These are phyloP conservation scores for Anisognathus igniventris DNA, from an alignment of 2,797 vertebrate genomes.

Conservation along the genomic window DNA sequence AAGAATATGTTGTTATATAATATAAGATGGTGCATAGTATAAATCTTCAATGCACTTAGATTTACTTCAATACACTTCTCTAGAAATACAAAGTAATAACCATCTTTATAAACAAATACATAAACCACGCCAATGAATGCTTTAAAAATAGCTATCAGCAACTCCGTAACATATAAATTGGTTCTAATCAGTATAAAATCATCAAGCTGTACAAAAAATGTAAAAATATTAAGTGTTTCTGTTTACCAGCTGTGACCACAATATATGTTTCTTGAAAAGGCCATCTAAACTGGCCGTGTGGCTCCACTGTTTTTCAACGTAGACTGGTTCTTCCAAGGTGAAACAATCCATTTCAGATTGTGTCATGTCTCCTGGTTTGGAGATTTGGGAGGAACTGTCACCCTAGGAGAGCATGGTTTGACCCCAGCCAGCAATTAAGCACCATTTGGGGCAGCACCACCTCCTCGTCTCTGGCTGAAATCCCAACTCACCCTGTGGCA, in stretches of 20 bases:
- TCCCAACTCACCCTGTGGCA: neutral
- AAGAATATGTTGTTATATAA: neutral
- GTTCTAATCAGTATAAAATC: neutral
- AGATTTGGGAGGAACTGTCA: neutral
- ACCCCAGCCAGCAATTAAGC: neutral
- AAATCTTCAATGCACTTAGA: neutral
- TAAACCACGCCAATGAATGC: neutral
- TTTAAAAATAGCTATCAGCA: neutral
- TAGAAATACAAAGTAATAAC: neutral
- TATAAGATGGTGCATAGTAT: accelerated
- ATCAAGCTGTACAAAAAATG: neutral
- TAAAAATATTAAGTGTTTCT: neutral
- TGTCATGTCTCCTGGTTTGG: neutral
- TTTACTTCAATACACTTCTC: neutral
- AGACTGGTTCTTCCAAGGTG: neutral
- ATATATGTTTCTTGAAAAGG: neutral
- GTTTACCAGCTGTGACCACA: neutral
- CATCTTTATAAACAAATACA: neutral
- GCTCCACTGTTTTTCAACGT: neutral
- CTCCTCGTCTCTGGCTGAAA: neutral
- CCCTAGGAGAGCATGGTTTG: neutral
- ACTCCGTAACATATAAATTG: neutral
- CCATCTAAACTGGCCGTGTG: neutral
- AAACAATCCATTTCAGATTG: neutral
- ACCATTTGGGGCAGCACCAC: accelerated